Evolutionary conservation across 2,888 invertebrate species (phyloP).

Genomic region (Argynnis bischoffii): DNA sequence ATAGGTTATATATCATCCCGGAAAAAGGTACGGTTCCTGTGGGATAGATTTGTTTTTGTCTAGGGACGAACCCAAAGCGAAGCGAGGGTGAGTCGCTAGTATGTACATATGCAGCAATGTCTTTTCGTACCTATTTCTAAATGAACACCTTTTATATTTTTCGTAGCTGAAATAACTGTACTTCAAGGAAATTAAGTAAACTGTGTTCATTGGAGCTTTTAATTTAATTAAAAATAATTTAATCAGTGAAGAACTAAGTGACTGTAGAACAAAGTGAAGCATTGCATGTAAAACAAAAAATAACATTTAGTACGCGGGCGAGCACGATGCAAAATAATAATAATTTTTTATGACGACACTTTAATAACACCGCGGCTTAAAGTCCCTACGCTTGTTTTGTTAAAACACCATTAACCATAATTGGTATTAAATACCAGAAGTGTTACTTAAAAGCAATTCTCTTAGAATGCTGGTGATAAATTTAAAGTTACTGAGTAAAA

Average conservation of each 20-base stretch:
- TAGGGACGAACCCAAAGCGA: too few relatives aligned
- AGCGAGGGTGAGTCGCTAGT: too few relatives aligned
- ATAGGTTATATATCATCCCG: too few relatives aligned
- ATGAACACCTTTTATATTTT: too few relatives aligned
- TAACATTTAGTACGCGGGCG: constrained; percentile 2
- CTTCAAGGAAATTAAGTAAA: neutral
- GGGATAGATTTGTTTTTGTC: too few relatives aligned
- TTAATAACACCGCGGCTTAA: constrained; percentile 1
- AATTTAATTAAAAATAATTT: constrained; percentile 18
- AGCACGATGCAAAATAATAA: constrained; percentile 12
- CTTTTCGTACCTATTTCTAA: too few relatives aligned
- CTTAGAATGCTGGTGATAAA: constrained; percentile 1
- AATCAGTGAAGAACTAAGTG: neutral
- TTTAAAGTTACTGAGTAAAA: constrained; percentile 1
- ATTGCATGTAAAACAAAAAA: constrained; percentile 8
- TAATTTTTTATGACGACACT: constrained; percentile 21
- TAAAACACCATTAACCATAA: constrained; percentile 22
- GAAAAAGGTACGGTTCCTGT: too few relatives aligned
- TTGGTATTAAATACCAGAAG: constrained; percentile 24
- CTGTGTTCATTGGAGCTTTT: neutral
- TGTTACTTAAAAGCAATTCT: constrained; percentile 19
- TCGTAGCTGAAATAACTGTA: neutral
- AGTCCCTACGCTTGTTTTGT: constrained; percentile 6
- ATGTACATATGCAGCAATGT: too few relatives aligned
- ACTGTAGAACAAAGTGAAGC: neutral